phyloP scores from a whole-genome alignment of 2,113 vertebrate genomes.

The Struthio camelus region DNA sequence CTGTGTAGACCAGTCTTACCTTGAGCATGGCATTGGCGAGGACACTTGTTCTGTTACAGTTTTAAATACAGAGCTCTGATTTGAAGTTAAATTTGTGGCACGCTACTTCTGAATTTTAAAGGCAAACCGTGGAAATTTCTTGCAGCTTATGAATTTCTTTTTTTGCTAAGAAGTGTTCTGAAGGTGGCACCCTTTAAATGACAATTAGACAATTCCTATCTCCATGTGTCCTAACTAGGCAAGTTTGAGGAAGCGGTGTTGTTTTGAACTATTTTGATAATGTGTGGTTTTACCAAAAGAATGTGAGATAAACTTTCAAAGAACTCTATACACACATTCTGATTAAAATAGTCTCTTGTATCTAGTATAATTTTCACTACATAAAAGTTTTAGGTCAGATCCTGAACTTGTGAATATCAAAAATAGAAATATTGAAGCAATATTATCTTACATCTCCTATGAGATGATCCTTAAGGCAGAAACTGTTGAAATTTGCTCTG shows the following conservation, averaged over 20 bases:
- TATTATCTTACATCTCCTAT: constrained; percentile 21
- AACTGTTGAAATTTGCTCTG: constrained; percentile 26
- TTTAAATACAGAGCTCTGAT: neutral
- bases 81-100: neutral
- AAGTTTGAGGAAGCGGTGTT: neutral
- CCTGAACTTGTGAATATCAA: neutral
- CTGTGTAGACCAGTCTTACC: neutral
- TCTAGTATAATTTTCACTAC: neutral
- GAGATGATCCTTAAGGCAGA: constrained; percentile 24
- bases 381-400: constrained; percentile 45
- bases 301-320: neutral
- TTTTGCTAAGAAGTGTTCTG: neutral
- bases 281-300: neutral
- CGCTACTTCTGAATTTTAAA: neutral
- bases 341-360: neutral
- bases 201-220: neutral
- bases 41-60: neutral
- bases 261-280: neutral
- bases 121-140: neutral
- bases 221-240: neutral
- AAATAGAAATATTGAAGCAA: constrained; percentile 3
- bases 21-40: neutral
- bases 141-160: neutral
- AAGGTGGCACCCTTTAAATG: neutral
- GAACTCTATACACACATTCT: neutral